Evolutionary conservation across 1,140 invertebrate species (phyloP).

Genomic region (Centruroides sculpturatus): DNA sequence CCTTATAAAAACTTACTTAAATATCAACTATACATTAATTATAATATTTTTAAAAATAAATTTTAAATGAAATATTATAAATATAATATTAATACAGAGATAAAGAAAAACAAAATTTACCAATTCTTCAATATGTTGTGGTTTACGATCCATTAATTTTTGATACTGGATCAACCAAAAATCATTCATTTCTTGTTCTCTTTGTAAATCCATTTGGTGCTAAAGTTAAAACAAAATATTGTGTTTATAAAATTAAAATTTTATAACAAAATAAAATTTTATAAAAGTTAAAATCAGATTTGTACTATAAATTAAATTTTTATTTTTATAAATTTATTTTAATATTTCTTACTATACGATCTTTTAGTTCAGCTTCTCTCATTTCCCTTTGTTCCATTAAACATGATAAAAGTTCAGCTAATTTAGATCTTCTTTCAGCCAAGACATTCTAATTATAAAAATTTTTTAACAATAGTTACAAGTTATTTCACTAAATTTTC

Average conservation of each 20-base stretch:
- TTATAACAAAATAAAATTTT: no score
- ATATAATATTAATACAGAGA: not conserved
- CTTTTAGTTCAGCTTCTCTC: conserved; percentile 13
- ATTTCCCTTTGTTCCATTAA: conserved; percentile 12
- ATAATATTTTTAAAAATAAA: not conserved
- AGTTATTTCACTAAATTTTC: no score
- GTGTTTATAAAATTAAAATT: no score
- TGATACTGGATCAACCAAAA: conserved; percentile 20
- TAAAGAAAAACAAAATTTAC: conserved; percentile 1
- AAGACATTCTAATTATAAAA: conserved; percentile 13
- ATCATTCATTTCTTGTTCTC: conserved; percentile 13
- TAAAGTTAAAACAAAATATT: not conserved
- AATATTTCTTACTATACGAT: conserved; percentile 6
- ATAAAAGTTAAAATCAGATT: no score
- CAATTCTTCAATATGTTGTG: conserved; percentile 6
- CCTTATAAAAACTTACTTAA: not conserved
- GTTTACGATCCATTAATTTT: conserved; percentile 18
- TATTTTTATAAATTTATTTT: no score
- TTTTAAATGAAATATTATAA: not conserved
- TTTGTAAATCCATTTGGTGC: conserved; percentile 14
- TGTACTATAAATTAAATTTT: no score
- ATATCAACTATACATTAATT: no score
- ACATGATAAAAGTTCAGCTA: conserved; percentile 11
- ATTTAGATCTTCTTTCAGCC: conserved; percentile 14
- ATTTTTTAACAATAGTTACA: not conserved